Base-by-base conservation (phyloP, 2,113 vertebrate species). In the Podarcis cretensis region DNA sequence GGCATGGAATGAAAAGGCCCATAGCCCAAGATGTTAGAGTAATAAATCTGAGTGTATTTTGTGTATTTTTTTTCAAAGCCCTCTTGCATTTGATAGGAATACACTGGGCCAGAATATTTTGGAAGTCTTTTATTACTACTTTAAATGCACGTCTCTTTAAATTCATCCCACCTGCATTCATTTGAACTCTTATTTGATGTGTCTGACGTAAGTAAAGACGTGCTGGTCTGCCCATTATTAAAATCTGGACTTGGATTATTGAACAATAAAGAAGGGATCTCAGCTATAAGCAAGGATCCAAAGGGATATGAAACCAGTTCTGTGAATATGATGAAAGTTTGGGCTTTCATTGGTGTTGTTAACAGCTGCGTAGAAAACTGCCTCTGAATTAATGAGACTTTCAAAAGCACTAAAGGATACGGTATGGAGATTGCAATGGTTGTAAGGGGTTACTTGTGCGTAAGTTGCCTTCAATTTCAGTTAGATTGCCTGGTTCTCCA, bases 201-300 rank as follows among this genome's bases (percentile, higher is more conserved):
- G 74, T 82, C 79, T 89, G 81, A 84, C 87, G 79, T 40, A 66
- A 83, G 32, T 69, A 32, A 37, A 93, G 79, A 1, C 85, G 87
- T 85, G 66, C 35, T 75, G 84, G n/a, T 78, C 89, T 81, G 76
- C 85, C 88, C 2, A 59, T 92, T 87, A 90, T 92, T 93, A 93
- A 86, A 81, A 90, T 91, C 83, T 91, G 91, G 71, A 71, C 78
- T 90, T 85, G 6, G 6, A 57, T 54, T 57, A 54, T 80, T 57
- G 27, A 57, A 30, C 14, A n/a, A 92, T 90, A 83, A 89, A 95
- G 91, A 81, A 92, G 93, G 79, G 86, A 89, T 92, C 76, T 81
- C 81, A 92, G 81, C 18, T 57, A n/a, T n/a, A 54, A 1, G 54
- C 79, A 18, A 59, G 23, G 14, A 59, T 57, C 78, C 54, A 80